Percentiles rank a stretch among this genome's conserved stretches.
phyloP scores from a whole-genome alignment of 2,113 vertebrate species.

The Sorex araneus region DNA sequence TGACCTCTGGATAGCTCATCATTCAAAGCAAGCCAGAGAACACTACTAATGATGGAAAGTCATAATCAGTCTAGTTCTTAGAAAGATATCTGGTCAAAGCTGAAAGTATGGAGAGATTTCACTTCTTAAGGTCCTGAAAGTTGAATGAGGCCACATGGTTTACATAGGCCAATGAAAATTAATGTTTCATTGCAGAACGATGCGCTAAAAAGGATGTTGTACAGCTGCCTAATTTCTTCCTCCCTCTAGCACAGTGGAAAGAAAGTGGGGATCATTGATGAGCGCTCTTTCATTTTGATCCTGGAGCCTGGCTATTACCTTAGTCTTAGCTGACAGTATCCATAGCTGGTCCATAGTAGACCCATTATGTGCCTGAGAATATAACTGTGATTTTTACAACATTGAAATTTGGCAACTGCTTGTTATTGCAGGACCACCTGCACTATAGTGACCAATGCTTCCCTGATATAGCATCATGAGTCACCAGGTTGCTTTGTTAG shows the following conservation, averaged over 20 bases:
- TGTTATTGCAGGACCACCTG: not conserved
- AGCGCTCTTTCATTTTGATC: not conserved
- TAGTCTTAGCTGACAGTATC: not conserved
- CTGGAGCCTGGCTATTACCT: not conserved
- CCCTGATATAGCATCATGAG: not conserved
- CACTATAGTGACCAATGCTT: too few species aligned
- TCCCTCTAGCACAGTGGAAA: not conserved
- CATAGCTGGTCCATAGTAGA: not conserved
- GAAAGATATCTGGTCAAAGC: not conserved
- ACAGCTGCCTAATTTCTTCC: not conserved
- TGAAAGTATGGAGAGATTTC: not conserved
- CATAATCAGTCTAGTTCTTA: not conserved
- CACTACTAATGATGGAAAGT: not conserved
- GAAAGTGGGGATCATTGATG: not conserved
- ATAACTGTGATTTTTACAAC: not conserved
- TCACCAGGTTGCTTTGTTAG: not conserved
- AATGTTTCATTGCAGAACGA: not conserved
- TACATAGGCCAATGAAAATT: not conserved
- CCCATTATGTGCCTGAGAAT: not conserved
- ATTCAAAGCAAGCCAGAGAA: not conserved
- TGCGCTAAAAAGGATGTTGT: not conserved
- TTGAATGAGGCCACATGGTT: not conserved
- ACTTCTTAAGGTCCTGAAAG: not conserved
- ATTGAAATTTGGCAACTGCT: not conserved
- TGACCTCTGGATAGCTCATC: constrained; percentile 11